Base-by-base conservation (phyloP, 1,140 invertebrate species). In the Manduca sexta region DNA sequence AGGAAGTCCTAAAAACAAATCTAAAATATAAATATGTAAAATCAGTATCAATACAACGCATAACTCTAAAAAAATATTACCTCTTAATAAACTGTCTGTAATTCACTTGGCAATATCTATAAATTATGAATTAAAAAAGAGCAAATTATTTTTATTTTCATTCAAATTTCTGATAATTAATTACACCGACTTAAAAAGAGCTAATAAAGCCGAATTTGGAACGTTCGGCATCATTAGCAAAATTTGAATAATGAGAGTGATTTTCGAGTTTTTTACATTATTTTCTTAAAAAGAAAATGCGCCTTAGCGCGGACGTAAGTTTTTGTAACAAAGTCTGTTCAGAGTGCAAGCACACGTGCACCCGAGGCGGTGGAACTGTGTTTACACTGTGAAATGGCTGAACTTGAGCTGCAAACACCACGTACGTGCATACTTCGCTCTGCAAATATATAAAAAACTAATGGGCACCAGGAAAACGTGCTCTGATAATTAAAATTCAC, bases 401-500 rank as follows among this genome's bases (percentile, higher is more conserved):
- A 59, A 59, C 45, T 59, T 55, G 45, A 59, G 49, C 39, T 51
- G 37, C 45, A 54, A 59, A 59, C 40, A 50, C 38, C 18, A 52
- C 34, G 33, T 38, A 8, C 21, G 8, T 8, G 21, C 4, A 1
- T 26, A 5, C 21, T 26, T 3, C 21, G 21, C 21, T 26, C 4
- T 5, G 21, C 8, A 26, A 26, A 26, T 8, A 26, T 26, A 26
- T 26, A 26, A 26, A 26, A 26, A 26, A 26, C 21, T n/a, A n/a
- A n/a, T n/a, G n/a, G n/a, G n/a, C n/a, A n/a, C n/a, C n/a, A n/a
- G n/a, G n/a, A n/a, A n/a, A n/a, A n/a, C n/a, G n/a, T n/a, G n/a
- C n/a, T n/a, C n/a, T n/a, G n/a, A n/a, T n/a, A n/a, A n/a, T n/a
- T n/a, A n/a, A n/a, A n/a, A n/a, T n/a, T n/a, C n/a, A n/a, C n/a